Evolutionary conservation across 2,113 vertebrate species (phyloP).

Genomic region (Menidia beryllina): DNA sequence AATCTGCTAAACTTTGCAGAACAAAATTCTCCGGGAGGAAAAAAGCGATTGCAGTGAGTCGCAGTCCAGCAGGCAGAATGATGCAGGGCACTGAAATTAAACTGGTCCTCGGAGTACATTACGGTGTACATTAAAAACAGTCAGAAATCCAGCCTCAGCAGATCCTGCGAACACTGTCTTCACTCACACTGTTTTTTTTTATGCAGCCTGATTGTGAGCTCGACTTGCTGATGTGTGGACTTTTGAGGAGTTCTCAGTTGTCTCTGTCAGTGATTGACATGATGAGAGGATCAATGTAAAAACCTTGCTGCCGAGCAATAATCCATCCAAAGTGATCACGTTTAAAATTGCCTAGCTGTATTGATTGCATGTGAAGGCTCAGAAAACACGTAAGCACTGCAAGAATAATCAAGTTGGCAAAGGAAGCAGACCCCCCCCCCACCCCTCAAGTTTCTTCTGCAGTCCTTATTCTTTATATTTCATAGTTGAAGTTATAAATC

Average conservation of each 20-base stretch:
- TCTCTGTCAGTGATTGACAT: conserved; percentile 78
- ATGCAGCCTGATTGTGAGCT: conserved; percentile 39
- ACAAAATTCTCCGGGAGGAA: not conserved
- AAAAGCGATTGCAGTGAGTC: not conserved
- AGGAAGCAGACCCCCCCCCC: conserved; percentile 40
- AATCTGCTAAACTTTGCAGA: not conserved
- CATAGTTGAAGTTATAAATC: not conserved
- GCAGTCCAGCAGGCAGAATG: conserved; percentile 8
- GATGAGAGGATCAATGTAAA: conserved; percentile 78
- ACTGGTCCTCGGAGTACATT: conserved; percentile 24
- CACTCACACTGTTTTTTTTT: conserved; percentile 52
- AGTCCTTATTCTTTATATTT: conserved; percentile 31
- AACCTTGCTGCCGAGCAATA: conserved; percentile 77
- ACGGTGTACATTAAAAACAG: conserved; percentile 27
- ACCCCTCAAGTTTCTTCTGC: conserved; percentile 19
- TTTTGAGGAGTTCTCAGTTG: conserved; percentile 73
- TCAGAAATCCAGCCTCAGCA: conserved; percentile 51
- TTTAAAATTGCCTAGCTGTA: conserved; percentile 77
- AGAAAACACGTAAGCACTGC: conserved; percentile 73
- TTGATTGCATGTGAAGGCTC: conserved; percentile 74
- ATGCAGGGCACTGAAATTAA: conserved; percentile 4
- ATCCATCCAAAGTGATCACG: conserved; percentile 81
- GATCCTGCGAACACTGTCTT: conserved; percentile 26
- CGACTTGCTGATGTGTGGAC: conserved; percentile 71
- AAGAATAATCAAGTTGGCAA: conserved; percentile 69